Conservation (phyloP, 2,888 invertebrate genomes). For the Acrocera orbiculus region DNA sequence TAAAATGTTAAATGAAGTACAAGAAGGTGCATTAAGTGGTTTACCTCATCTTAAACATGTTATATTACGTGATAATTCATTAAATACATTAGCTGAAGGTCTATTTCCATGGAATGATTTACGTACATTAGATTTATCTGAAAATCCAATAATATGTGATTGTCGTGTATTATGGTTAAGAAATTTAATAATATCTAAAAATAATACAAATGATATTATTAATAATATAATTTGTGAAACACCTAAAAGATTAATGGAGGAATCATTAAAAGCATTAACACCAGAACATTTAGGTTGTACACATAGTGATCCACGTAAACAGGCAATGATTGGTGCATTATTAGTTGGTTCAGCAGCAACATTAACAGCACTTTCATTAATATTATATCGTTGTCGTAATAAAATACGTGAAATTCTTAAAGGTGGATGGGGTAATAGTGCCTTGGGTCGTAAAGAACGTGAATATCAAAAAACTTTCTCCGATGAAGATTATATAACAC, state of each 20-base stretch:
- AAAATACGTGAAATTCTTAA: constrained; percentile 64
- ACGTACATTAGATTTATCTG: constrained; percentile 55
- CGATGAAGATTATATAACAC: constrained; percentile 57
- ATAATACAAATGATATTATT: constrained; percentile 25
- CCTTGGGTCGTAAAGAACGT: constrained; percentile 51
- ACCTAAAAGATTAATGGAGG: constrained; percentile 54
- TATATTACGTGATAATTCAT: constrained; percentile 59
- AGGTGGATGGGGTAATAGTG: constrained; percentile 35
- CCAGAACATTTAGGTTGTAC: constrained; percentile 69
- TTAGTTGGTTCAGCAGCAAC: constrained; percentile 56
- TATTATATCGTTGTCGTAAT: constrained; percentile 63
- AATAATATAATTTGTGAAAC: constrained; percentile 46
- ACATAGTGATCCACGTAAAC: constrained; percentile 58
- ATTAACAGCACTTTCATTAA: constrained; percentile 50
- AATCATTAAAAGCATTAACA: constrained; percentile 45
- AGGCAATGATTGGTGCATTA: constrained; percentile 60
- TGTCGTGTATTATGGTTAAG: constrained; percentile 67
- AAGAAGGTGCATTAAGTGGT: constrained; percentile 60
- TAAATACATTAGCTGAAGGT: constrained; percentile 57
- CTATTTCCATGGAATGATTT: constrained; percentile 65
- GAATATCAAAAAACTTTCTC: constrained; percentile 82
- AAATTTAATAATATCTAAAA: constrained; percentile 38
- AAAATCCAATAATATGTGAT: constrained; percentile 67
- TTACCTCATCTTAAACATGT: constrained; percentile 62
- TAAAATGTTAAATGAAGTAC: constrained; percentile 51